Base-by-base conservation (phyloP, 2,113 vertebrate genomes). In the Neopipo cinnamomea region DNA sequence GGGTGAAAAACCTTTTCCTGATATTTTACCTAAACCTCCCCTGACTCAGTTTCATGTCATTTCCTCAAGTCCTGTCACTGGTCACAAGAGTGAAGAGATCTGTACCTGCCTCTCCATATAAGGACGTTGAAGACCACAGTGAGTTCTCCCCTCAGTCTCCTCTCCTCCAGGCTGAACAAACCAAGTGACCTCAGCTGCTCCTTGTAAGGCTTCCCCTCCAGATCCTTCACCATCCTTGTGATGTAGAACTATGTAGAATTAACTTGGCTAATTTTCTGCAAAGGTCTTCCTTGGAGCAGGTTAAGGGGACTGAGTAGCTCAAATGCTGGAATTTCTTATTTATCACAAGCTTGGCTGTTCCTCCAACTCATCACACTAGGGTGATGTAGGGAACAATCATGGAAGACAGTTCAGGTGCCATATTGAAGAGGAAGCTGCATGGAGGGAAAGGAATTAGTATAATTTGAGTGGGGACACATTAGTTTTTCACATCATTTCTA, bases 371-470 rank as follows among this genome's bases (percentile, higher is more conserved):
- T 53, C 5, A 3, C 31, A n/a, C 3, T 31, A 37, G 18, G 6
- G 20, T 18, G 52, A 55, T 11, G 4, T 2, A 59, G 14, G 22
- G 20, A 77, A 9, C 33, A 79, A 21, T 39, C 23, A 66, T 0
- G 0, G 22, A 5, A 31, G 42, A 50, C 0, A 1, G 4, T 67
- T 66, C 31, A 55, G 47, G 39, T 49, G 23, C 21, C 47, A 53
- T 17, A 42, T 11, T 25, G 35, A 67, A 53, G 52, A 71, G 31
- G 33, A 78, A 53, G 44, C 12, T 85, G 39, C 33, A 55, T 0
- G 72, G 16, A 56, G 5, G 58, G 33, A 78, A 72, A 76, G 4
- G 37, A 67, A 76, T 79, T 52, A 61, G 8, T 24, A 11, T 12
- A 28, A 27, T 62, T 31, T 17, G 49, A 62, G 50, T n/a, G 6